phyloP scores from a whole-genome alignment of 2,797 vertebrate genomes.

The Poecile montanus region DNA sequence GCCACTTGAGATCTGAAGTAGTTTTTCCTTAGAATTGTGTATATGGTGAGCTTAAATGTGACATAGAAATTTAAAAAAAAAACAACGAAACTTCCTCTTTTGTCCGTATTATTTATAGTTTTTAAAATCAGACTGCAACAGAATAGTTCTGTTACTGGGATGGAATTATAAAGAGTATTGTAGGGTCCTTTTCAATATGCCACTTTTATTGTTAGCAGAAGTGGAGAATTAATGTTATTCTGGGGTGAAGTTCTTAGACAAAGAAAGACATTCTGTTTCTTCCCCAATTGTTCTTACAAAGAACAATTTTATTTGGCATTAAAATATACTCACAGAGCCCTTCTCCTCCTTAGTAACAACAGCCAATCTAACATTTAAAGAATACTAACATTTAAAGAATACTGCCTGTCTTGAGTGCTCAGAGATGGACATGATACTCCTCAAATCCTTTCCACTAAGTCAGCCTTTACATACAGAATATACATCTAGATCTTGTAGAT shows the following conservation, averaged over 20 bases:
- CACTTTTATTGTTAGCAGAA: neutral
- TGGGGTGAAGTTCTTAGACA: neutral
- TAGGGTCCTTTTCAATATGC: neutral
- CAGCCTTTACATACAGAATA: neutral
- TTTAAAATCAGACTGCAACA: neutral
- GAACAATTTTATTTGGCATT: neutral
- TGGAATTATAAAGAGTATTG: neutral
- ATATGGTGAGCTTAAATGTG: neutral
- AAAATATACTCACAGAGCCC: neutral
- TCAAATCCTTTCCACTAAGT: neutral
- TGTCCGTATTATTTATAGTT: neutral
- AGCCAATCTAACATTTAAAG: neutral
- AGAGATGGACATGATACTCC: neutral
- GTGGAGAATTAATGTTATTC: neutral
- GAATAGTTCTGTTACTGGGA: neutral
- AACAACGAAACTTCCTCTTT: neutral
- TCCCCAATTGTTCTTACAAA: neutral
- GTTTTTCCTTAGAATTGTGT: neutral
- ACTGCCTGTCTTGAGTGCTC: neutral
- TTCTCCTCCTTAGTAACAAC: neutral
- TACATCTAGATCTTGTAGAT: neutral
- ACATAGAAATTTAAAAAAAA: neutral
- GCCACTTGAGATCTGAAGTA: neutral
- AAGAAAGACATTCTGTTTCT: neutral
- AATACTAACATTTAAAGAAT: neutral